A percentile compares a stretch with the other conserved stretches of the same genome.
Evolutionary conservation across 2,888 invertebrate genomes (phyloP).

Genomic region (Papilio elwesi): DNA sequence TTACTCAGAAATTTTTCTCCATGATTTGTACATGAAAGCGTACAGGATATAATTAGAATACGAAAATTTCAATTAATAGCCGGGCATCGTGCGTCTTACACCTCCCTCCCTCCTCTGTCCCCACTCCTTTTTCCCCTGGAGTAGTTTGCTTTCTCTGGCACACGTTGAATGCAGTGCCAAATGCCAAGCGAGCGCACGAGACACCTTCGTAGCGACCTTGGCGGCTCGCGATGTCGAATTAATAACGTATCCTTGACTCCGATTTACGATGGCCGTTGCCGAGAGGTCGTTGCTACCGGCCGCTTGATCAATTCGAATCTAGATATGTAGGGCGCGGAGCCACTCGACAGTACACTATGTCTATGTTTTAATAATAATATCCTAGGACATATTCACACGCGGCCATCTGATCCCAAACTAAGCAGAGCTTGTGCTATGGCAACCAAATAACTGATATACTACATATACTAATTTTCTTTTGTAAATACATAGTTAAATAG

Average conservation of each 20-base stretch:
- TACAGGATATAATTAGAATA: not conserved
- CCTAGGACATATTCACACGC: too few species aligned
- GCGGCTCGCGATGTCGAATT: conserved; percentile 62
- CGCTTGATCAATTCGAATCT: conserved; percentile 41
- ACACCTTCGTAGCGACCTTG: conserved; percentile 35
- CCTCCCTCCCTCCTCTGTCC: not conserved
- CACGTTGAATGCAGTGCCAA: conserved; percentile 15
- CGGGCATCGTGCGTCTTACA: not conserved
- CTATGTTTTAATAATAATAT: not conserved
- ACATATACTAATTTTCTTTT: too few species aligned
- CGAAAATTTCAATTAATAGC: not conserved
- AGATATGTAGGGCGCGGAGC: conserved; percentile 28
- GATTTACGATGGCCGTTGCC: conserved; percentile 45
- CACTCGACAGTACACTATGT: not conserved
- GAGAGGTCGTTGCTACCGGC: conserved; percentile 46
- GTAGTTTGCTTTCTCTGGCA: conserved; percentile 26
- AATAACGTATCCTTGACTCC: conserved; percentile 67
- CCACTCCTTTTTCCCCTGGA: not conserved
- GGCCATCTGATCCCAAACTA: too few species aligned
- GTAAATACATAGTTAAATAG: too few species aligned
- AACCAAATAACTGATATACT: too few species aligned
- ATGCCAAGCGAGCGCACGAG: conserved; percentile 29
- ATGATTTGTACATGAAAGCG: too few species aligned
- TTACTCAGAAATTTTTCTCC: too few species aligned
- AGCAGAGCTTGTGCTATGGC: too few species aligned